Evolutionary conservation across 2,797 vertebrate species (phyloP), one percentile per base, ranked within the genome.

Genomic region (Psittacula echo): DNA sequence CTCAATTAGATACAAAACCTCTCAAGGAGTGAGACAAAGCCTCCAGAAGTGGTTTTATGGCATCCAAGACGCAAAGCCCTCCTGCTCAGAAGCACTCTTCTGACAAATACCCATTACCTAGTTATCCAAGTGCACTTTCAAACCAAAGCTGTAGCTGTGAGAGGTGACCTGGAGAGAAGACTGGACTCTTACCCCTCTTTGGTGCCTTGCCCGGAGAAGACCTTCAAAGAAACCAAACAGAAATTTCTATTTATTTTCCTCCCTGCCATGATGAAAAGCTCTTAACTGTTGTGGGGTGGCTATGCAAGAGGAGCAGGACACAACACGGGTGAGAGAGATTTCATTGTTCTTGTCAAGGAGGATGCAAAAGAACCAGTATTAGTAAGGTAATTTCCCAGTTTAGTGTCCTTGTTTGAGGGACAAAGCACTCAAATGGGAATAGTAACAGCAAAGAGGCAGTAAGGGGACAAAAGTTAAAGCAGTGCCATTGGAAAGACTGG

Each of bases 1-100:
- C 27, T 87, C 87, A 75, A 2, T 88, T 78, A 93, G 66, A 50
- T 41, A 92, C 20, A 84, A 87, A 93, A 44, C 61, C 89, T 91
- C 87, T 84, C 85, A 41, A 80, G 72, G 48, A 91, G 68, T 6
- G 50, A 94, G 62, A 68, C 50, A 72, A 83, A 90, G 78, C 79
- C 93, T 72, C 61, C 87, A 85, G 66, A 77, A 90, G 34, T 72
- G 76, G 17, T 60, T 96, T 93, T 83, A 66, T 39, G 47, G 45
- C 58, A 72, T 78, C 70, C 45, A 50, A 62, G 53, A 44, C 53
- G 83, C 50, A 91, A 81, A 85, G 10, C 56, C 37, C 34, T 89
- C 32, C 81, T 87, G 21, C 47, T 92, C 61, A 39, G 51, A 66
- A 78, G 82, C 47, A 30, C 54, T 92, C 44, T 84, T 32, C 71